phyloP scores from a whole-genome alignment of 1,140 invertebrate genomes.

The Monochamus saltuarius region DNA sequence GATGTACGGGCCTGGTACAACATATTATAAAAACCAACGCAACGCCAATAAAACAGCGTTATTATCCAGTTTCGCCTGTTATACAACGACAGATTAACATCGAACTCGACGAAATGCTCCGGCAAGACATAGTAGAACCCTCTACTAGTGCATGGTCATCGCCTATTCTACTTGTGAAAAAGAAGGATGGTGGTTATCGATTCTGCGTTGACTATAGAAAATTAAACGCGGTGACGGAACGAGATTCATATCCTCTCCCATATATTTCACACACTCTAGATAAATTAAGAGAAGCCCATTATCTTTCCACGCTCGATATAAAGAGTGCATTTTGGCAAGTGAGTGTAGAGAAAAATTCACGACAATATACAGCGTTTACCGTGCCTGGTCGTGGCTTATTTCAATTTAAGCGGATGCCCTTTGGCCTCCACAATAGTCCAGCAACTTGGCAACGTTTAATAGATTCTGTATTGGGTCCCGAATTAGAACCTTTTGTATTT shows the following conservation, averaged over 20 bases:
- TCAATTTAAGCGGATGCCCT: conserved; percentile 46
- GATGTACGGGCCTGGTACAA: neutral
- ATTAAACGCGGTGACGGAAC: too few relatives aligned
- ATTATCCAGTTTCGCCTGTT: neutral
- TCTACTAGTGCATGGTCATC: conserved; percentile 1
- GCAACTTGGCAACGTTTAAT: conserved; percentile 48
- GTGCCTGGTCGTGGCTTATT: conserved; percentile 38
- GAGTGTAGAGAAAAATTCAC: neutral
- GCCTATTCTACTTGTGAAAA: conserved; percentile 1
- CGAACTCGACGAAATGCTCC: conserved; percentile 1
- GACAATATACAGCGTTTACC: conserved; percentile 32
- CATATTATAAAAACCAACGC: neutral
- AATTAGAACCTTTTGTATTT: conserved; percentile 31
- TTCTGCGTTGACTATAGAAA: neutral
- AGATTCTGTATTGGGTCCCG: conserved; percentile 37
- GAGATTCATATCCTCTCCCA: too few relatives aligned
- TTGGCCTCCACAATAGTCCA: conserved; percentile 44
- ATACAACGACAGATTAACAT: conserved; percentile 2
- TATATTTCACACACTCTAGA: conserved; percentile 33
- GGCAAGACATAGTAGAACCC: neutral
- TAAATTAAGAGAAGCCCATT: conserved; percentile 29
- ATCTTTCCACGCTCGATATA: neutral
- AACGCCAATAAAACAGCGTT: conserved; percentile 1
- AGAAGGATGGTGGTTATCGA: neutral
- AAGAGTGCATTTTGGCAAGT: conserved; percentile 1